phyloP scores from a whole-genome alignment of 2,888 invertebrate species.

The Biston stratarius region DNA sequence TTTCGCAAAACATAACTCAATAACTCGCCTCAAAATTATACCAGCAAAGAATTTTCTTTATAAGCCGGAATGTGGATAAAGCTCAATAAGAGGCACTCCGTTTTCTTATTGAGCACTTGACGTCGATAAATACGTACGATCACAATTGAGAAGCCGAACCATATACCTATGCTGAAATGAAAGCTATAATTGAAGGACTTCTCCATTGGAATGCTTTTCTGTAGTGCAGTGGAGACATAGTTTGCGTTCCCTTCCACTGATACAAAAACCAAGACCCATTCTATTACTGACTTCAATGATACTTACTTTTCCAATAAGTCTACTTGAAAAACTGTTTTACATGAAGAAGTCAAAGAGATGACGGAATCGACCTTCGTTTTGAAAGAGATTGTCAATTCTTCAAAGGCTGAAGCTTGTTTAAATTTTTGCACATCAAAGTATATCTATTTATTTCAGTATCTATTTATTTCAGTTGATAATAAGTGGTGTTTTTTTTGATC shows the following conservation, averaged over 20 bases:
- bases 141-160: constrained; percentile 22
- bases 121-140: constrained; percentile 30
- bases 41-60: constrained; percentile 30
- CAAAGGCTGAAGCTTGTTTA: neutral
- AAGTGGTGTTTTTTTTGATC: neutral
- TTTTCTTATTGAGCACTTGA: constrained; percentile 33
- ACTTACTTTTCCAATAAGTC: constrained; percentile 1
- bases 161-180: constrained; percentile 8
- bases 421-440: constrained; percentile 10
- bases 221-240: neutral
- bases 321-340: neutral
- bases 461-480: constrained; percentile 3
- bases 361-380: neutral
- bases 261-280: neutral
- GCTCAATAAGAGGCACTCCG: constrained; percentile 28
- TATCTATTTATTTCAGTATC: neutral
- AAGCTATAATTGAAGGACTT: constrained; percentile 22
- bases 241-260: neutral
- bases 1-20: constrained; percentile 55
- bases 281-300: neutral
- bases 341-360: no score
- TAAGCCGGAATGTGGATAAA: constrained; percentile 23
- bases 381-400: no score
- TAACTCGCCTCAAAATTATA: constrained; percentile 45
- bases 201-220: neutral